phyloP scores from a whole-genome alignment of 2,888 invertebrate genomes.

The Euproctis similis region DNA sequence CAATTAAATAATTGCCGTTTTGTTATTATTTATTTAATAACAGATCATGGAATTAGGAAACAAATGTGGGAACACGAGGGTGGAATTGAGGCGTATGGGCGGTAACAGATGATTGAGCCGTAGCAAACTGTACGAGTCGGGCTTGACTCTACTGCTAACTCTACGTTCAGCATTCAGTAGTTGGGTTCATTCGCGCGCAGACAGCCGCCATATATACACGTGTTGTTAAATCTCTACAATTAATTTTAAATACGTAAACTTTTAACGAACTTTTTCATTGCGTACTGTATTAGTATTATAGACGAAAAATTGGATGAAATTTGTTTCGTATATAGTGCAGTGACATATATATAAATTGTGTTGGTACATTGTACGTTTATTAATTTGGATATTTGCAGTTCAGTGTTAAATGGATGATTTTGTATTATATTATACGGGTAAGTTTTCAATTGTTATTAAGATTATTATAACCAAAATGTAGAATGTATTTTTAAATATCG shows the following conservation, averaged over 20 bases:
- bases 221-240: conserved; percentile 7
- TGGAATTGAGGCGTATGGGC: conserved; percentile 32
- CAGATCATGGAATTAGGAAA: conserved; percentile 17
- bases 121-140: conserved; percentile 5
- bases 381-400: conserved; percentile 15
- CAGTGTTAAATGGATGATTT: conserved; percentile 18
- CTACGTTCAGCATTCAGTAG: conserved; percentile 1
- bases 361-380: conserved; percentile 17
- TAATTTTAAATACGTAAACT: conserved; percentile 30
- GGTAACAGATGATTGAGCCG: conserved; percentile 20
- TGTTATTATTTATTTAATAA: conserved; percentile 21
- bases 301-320: conserved; percentile 36
- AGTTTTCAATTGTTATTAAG: no score
- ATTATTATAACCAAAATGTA: no score
- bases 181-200: conserved; percentile 25
- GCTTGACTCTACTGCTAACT: conserved; percentile 9
- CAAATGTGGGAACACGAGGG: conserved; percentile 38
- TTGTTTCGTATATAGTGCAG: conserved; percentile 31
- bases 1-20: no score
- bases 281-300: conserved; percentile 29
- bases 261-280: conserved; percentile 33
- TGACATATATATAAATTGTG: conserved; percentile 23
- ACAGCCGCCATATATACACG: conserved; percentile 21
- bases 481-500: no score
- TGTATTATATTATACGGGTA: conserved; percentile 21